A percentile compares a stretch with the other conserved stretches of the same genome.
phyloP scores from a whole-genome alignment of 2,888 invertebrate genomes.

The Candidula unifasciata region DNA sequence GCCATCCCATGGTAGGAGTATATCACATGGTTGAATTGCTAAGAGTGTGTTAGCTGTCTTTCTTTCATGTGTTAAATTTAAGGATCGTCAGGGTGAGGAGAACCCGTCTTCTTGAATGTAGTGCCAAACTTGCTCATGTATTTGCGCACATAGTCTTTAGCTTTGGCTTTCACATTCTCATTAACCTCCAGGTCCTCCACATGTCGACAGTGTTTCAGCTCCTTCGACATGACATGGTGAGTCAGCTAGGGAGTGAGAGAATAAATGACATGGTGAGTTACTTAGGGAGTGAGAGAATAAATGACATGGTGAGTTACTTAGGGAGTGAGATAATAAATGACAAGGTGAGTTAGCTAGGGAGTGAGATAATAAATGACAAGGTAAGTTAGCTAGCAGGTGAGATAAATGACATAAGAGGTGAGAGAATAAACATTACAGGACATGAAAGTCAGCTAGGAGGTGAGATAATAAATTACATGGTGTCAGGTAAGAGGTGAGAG shows the following conservation, averaged over 20 bases:
- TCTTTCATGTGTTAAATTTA: background rate
- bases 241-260: slow-evolving; percentile 84
- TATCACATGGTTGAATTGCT: no score
- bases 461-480: no score
- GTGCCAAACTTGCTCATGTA: slow-evolving; percentile 97
- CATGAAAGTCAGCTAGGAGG: no score
- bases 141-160: slow-evolving; percentile 94
- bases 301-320: slow-evolving; percentile 81
- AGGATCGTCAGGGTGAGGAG: slow-evolving; percentile 48
- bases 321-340: background rate
- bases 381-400: no score
- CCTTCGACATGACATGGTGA: slow-evolving; percentile 96
- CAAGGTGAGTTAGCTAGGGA: slow-evolving; percentile 81
- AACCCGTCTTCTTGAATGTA: slow-evolving; percentile 80
- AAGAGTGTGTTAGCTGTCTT: background rate
- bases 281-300: slow-evolving; percentile 80
- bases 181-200: slow-evolving; percentile 91
- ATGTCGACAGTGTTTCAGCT: slow-evolving; percentile 92
- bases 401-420: no score
- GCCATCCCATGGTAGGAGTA: no score
- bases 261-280: slow-evolving; percentile 74
- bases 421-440: no score
- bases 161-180: slow-evolving; percentile 94
- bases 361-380: background rate
- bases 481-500: no score